Conservation (phyloP, 2,113 vertebrate genomes). For the Anser cygnoides region DNA sequence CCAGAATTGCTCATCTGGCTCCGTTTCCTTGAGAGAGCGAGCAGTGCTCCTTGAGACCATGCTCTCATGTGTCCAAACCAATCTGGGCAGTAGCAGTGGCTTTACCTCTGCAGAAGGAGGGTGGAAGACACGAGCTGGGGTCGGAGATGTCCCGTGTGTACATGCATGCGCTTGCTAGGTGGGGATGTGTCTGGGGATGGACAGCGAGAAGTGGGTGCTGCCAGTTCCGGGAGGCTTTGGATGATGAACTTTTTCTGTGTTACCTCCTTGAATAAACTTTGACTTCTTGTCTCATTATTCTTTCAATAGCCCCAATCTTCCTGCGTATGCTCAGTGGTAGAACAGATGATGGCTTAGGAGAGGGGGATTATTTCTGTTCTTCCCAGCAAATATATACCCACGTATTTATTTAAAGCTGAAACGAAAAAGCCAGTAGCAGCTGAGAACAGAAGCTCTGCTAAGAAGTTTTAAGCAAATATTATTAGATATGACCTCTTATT, state of each 20-base stretch:
- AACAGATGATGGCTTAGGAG: constrained; percentile 51
- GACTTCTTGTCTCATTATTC: background rate
- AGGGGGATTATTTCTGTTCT: constrained; percentile 54
- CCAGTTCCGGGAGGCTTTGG: background rate
- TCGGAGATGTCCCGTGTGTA: background rate
- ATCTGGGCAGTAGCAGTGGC: background rate
- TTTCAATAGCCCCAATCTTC: background rate
- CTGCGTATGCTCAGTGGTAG: background rate
- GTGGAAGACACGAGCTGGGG: background rate
- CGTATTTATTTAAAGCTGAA: constrained; percentile 51
- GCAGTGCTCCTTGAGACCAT: background rate
- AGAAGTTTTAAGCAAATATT: constrained; percentile 73
- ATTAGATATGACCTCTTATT: constrained; percentile 70
- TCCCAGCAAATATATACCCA: constrained; percentile 12
- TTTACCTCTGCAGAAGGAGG: background rate
- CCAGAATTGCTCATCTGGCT: background rate
- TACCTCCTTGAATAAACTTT: background rate
- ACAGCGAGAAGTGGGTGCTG: background rate
- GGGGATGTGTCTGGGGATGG: background rate
- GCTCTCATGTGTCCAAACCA: background rate
- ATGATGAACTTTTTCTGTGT: background rate
- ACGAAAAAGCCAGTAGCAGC: constrained; percentile 17
- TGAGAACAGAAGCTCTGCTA: constrained; percentile 52
- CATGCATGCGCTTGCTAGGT: fast-evolving
- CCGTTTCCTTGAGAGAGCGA: background rate